Conservation (phyloP, 35 echinoderm and acorn worm genomes). For the Stichopus chloronotus region DNA sequence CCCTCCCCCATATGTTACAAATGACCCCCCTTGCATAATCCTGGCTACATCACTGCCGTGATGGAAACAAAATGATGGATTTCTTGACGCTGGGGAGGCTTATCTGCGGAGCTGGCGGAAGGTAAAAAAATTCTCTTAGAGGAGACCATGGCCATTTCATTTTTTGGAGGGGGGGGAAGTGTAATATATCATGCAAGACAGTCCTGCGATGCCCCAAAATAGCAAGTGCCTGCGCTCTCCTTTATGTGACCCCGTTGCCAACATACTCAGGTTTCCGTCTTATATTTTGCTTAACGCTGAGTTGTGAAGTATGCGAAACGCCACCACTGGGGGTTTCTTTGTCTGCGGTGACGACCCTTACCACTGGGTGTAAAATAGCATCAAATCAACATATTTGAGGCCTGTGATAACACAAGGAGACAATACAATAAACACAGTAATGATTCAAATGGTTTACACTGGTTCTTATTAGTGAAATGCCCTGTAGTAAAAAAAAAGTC, state of each 20-base stretch:
- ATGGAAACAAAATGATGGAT: slow-evolving; percentile 7
- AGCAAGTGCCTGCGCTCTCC: background rate
- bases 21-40: background rate
- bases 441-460: background rate
- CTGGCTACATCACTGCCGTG: background rate
- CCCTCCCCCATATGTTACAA: no score
- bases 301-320: slow-evolving; percentile 2
- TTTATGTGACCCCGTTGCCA: background rate
- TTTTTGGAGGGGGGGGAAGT: background rate
- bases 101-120: background rate
- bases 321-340: slow-evolving; percentile 7
- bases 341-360: background rate
- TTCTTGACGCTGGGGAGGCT: slow-evolving; percentile 10
- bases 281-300: slow-evolving; percentile 12
- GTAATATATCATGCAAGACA: background rate
- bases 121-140: background rate
- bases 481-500: background rate
- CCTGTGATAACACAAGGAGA: slow-evolving; percentile 10
- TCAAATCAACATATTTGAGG: slow-evolving; percentile 24
- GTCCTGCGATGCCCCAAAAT: background rate
- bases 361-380: background rate
- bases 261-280: background rate
- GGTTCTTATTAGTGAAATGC: slow-evolving; percentile 12
- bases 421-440: background rate
- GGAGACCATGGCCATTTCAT: background rate